Conservation (phyloP, 2,797 vertebrate species). For the Gallinago stenura region DNA sequence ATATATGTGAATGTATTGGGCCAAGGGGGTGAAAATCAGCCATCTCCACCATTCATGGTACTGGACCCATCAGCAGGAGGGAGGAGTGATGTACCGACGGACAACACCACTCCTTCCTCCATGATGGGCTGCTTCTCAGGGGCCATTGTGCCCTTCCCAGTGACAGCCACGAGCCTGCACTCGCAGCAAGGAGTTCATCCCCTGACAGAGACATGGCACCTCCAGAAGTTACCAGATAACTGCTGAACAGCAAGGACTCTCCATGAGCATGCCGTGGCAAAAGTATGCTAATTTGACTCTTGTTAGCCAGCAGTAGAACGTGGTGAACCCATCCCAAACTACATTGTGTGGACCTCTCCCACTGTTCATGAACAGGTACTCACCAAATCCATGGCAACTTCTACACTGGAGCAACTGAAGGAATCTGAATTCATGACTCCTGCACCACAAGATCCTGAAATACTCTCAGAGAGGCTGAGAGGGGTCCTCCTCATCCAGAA, state of each 20-base stretch:
- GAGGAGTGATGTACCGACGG: background rate
- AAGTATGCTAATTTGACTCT: background rate
- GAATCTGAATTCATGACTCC: background rate
- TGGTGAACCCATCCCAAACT: background rate
- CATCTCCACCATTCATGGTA: background rate
- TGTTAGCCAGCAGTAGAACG: background rate
- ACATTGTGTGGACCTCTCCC: background rate
- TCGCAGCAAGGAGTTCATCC: background rate
- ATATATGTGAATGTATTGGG: background rate
- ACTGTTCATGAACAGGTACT: background rate
- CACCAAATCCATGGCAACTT: background rate
- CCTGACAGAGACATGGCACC: background rate
- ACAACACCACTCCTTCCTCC: accelerated
- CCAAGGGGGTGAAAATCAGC: background rate
- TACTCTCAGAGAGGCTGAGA: background rate
- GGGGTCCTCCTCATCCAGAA: background rate
- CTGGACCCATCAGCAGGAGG: background rate
- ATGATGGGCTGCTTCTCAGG: background rate
- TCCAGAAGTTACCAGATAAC: accelerated
- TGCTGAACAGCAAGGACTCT: background rate
- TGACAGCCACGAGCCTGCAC: background rate
- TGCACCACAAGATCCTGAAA: background rate
- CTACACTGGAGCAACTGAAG: background rate
- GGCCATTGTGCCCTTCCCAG: background rate
- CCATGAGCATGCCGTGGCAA: background rate